These are phyloP conservation scores for Cyrtonyx montezumae DNA, from an alignment of 2,113 vertebrate species.

Conservation along the genomic window DNA sequence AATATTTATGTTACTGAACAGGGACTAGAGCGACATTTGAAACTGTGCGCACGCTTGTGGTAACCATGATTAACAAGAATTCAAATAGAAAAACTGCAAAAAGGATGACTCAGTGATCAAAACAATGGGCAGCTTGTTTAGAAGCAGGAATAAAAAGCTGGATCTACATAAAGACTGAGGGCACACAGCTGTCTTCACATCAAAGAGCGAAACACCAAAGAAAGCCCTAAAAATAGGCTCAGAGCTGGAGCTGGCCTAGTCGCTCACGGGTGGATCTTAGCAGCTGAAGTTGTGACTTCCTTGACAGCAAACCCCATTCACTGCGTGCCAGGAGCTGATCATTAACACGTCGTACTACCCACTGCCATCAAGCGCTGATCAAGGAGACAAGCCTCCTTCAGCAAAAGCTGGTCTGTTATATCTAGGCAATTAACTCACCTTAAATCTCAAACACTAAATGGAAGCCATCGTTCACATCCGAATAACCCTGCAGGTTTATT, in stretches of 20 bases:
- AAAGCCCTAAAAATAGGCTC: conserved; percentile 29
- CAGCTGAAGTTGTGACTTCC: conserved; percentile 26
- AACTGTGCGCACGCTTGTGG: not conserved
- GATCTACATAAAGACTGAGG: not conserved
- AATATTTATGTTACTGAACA: conserved; percentile 24
- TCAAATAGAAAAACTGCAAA: conserved; percentile 17
- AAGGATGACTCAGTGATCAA: conserved; percentile 3
- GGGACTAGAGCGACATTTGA: not conserved
- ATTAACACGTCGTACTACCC: not conserved
- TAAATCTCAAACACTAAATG: not conserved
- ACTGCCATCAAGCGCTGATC: not conserved
- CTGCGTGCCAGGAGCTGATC: conserved; percentile 25
- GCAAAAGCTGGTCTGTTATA: not conserved
- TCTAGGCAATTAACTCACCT: not conserved
- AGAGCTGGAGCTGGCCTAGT: not conserved
- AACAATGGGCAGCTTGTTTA: conserved; percentile 53
- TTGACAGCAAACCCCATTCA: conserved; percentile 48
- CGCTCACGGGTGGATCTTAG: not conserved
- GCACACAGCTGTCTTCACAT: conserved; percentile 58
- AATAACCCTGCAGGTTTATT: not conserved
- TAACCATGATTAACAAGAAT: not conserved
- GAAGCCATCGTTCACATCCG: not conserved
- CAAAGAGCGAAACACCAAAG: conserved; percentile 25
- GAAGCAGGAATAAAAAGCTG: conserved; percentile 17
- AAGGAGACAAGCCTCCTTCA: not conserved